These are phyloP conservation scores for Masticophis lateralis DNA, from an alignment of 2,797 vertebrate species.

Conservation along the genomic window DNA sequence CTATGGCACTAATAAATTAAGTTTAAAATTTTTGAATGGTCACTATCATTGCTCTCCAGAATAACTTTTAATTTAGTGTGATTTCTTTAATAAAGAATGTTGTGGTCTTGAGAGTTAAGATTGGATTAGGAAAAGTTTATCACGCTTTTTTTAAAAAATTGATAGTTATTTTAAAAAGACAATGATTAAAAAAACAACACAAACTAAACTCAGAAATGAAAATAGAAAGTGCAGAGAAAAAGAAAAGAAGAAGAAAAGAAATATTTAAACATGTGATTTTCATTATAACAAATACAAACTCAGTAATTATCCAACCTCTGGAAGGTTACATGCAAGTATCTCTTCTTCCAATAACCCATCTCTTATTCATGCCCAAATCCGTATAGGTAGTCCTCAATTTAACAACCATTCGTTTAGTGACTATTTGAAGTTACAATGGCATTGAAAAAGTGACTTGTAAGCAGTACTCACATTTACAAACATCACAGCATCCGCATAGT, in stretches of 20 bases:
- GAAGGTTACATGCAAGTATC: background rate
- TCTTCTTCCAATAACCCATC: background rate
- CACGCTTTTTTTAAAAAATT: background rate
- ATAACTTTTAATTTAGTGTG: background rate
- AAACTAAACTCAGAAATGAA: background rate
- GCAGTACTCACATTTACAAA: too few relatives aligned
- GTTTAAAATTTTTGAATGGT: background rate
- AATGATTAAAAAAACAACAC: background rate
- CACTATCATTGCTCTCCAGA: background rate
- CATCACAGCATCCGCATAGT: too few relatives aligned
- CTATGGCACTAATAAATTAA: background rate
- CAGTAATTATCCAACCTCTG: background rate
- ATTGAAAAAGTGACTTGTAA: too few relatives aligned
- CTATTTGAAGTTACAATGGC: too few relatives aligned
- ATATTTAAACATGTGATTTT: background rate
- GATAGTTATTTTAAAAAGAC: background rate
- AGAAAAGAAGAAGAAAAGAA: background rate
- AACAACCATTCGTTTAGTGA: too few relatives aligned
- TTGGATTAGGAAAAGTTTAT: background rate
- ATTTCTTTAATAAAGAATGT: background rate
- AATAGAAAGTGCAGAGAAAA: background rate
- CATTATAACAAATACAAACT: background rate
- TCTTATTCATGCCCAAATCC: background rate
- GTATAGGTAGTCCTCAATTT: background rate
- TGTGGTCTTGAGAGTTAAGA: background rate